phyloP scores from a whole-genome alignment of 2,888 invertebrate genomes.

The Autographa gamma region DNA sequence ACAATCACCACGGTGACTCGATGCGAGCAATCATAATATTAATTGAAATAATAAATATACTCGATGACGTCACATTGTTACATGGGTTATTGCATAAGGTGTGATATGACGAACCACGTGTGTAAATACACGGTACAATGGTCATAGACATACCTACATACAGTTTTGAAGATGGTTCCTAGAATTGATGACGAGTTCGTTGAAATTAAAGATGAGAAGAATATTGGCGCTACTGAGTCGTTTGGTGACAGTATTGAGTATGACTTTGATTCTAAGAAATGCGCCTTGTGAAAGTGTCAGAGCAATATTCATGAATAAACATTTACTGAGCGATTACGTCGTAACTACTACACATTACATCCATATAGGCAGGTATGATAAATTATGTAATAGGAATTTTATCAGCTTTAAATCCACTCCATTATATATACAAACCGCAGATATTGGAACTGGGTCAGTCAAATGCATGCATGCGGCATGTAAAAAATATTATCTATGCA shows the following conservation, averaged over 20 bases:
- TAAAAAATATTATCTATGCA: too few species aligned
- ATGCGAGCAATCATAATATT: background rate
- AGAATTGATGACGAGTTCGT: background rate
- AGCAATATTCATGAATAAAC: background rate
- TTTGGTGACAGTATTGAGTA: background rate
- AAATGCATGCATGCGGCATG: too few species aligned
- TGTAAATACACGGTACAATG: background rate
- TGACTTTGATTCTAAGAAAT: background rate
- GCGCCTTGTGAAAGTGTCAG: background rate
- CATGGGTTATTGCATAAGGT: background rate
- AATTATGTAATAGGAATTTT: too few species aligned
- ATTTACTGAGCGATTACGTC: too few species aligned
- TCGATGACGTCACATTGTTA: background rate
- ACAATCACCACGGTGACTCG: conserved; percentile 1
- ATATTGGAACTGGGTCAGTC: too few species aligned
- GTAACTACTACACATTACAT: too few species aligned
- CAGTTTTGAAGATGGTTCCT: background rate
- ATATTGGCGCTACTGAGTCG: background rate
- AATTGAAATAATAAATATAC: background rate
- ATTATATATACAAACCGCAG: too few species aligned
- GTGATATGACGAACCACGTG: background rate
- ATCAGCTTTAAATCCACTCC: too few species aligned
- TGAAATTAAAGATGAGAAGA: background rate
- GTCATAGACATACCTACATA: background rate
- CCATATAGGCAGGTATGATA: too few species aligned